Evolutionary conservation across 2,888 invertebrate species (phyloP).

Genomic region (Apodemia hepburni): DNA sequence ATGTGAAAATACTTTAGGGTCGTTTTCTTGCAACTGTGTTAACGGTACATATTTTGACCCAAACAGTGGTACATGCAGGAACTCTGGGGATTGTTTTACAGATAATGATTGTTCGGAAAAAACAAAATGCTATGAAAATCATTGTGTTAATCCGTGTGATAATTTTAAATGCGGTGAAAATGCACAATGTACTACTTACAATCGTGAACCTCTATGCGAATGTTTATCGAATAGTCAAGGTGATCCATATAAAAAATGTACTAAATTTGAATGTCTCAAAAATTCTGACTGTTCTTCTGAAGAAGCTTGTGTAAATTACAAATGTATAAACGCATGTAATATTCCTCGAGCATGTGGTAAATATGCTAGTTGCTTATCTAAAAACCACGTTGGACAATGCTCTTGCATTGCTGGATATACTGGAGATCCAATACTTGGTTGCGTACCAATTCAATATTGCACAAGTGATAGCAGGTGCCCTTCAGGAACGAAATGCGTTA

Average conservation of each 20-base stretch:
- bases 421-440: constrained; percentile 92
- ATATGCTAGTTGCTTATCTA: constrained; percentile 87
- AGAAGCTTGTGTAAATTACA: constrained; percentile 88
- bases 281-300: constrained; percentile 87
- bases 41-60: constrained; percentile 91
- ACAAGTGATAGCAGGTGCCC: constrained; percentile 90
- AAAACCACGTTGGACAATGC: constrained; percentile 90
- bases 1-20: constrained; percentile 89
- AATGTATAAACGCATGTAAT: constrained; percentile 90
- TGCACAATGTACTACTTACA: constrained; percentile 85
- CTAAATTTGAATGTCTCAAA: constrained; percentile 87
- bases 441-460: constrained; percentile 91
- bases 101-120: constrained; percentile 89
- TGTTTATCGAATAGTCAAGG: constrained; percentile 89
- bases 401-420: constrained; percentile 91
- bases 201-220: constrained; percentile 86
- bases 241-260: constrained; percentile 86
- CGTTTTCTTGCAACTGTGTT: constrained; percentile 87
- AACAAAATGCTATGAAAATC: constrained; percentile 87
- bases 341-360: constrained; percentile 91
- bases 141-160: constrained; percentile 89
- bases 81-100: constrained; percentile 90
- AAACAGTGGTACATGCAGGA: constrained; percentile 84
- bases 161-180: constrained; percentile 85
- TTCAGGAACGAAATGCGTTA: constrained; percentile 90